A percentile compares a stretch with the other conserved stretches of the same genome.
Evolutionary conservation across 2,888 invertebrate species (phyloP).

Genomic region (Napeogenes sylphis): DNA sequence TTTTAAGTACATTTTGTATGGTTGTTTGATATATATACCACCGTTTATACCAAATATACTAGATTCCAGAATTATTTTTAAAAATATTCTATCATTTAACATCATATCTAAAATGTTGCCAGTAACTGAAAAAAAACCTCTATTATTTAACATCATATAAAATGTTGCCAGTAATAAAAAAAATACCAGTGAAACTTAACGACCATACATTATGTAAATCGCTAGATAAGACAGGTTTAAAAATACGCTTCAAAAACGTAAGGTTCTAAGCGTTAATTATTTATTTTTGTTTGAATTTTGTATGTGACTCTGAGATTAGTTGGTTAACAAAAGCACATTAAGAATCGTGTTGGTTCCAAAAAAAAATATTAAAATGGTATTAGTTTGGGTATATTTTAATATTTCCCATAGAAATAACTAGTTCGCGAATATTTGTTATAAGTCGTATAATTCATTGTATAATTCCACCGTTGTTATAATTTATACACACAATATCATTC

Average conservation of each 20-base stretch:
- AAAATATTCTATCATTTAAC: not conserved
- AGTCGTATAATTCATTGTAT: constrained; percentile 5
- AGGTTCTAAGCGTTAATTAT: constrained; percentile 71
- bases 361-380: constrained; percentile 14
- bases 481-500: constrained; percentile 20
- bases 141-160: not conserved
- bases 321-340: constrained; percentile 41
- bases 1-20: constrained; percentile 23
- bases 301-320: constrained; percentile 65
- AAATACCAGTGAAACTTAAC: constrained; percentile 5
- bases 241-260: constrained; percentile 66
- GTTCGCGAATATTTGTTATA: constrained; percentile 8
- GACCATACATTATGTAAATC: constrained; percentile 26
- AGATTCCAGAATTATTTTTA: not conserved
- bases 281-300: constrained; percentile 63
- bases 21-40: constrained; percentile 16
- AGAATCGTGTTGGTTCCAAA: constrained; percentile 15
- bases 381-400: constrained; percentile 5
- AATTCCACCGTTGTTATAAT: constrained; percentile 22
- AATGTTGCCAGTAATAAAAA: not conserved
- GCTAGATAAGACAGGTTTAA: constrained; percentile 43
- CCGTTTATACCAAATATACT: constrained; percentile 17
- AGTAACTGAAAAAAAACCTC: not conserved
- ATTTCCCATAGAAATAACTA: constrained; percentile 10
- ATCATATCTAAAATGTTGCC: not conserved